phyloP scores from a whole-genome alignment of 1,140 invertebrate species.

The Trachymyrmex septentrionalis region DNA sequence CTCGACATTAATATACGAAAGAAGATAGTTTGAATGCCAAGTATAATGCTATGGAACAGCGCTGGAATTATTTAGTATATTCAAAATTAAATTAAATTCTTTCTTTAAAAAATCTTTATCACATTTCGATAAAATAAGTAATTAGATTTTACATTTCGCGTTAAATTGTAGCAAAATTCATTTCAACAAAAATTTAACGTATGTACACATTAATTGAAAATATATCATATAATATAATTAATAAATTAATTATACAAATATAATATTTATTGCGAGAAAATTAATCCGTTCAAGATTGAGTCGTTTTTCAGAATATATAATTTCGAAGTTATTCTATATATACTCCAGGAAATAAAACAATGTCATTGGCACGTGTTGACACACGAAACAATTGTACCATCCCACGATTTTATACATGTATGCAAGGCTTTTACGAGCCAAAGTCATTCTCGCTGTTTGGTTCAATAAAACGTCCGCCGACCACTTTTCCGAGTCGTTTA shows the following conservation, averaged over 20 bases:
- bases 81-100: constrained; percentile 12
- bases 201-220: background rate
- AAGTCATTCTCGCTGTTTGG: constrained; percentile 69
- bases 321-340: background rate
- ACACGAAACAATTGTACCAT: constrained; percentile 70
- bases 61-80: background rate
- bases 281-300: background rate
- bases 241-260: background rate
- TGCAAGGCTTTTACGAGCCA: constrained; percentile 79
- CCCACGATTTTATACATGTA: constrained; percentile 77
- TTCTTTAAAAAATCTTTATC: background rate
- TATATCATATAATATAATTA: background rate
- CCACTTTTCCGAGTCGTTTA: constrained; percentile 52
- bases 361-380: background rate
- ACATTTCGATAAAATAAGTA: background rate
- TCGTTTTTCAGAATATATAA: background rate
- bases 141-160: background rate
- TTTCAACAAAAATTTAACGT: background rate
- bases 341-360: constrained; percentile 31
- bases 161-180: background rate
- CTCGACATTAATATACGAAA: constrained; percentile 26
- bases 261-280: background rate
- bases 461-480: constrained; percentile 67
- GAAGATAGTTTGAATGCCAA: background rate
- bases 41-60: background rate